phyloP scores from a whole-genome alignment of 2,888 invertebrate species.

The Conops quadrifasciatus region DNA sequence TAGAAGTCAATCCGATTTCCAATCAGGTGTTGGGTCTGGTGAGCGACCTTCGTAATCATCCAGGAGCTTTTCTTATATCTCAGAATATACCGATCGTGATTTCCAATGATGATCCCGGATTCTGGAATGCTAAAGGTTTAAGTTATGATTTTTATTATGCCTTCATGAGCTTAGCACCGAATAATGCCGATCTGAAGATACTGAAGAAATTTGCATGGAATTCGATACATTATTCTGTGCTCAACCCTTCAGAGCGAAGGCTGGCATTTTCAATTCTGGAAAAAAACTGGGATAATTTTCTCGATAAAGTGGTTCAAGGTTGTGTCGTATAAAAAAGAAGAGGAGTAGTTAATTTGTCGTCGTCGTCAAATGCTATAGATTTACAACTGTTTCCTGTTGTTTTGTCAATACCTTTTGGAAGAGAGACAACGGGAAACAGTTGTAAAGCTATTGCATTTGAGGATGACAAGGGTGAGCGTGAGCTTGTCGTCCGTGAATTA shows the following conservation, averaged over 20 bases:
- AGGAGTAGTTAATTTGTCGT: too few relatives aligned
- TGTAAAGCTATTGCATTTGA: too few relatives aligned
- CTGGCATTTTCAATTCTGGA: slow-evolving; percentile 52
- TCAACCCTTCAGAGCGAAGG: slow-evolving; percentile 49
- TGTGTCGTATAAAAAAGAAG: slow-evolving; percentile 46
- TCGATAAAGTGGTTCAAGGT: slow-evolving; percentile 53
- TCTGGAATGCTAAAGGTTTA: slow-evolving; percentile 71
- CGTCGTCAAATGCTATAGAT: too few relatives aligned
- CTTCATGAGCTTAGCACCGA: slow-evolving; percentile 72
- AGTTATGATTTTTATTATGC: slow-evolving; percentile 75
- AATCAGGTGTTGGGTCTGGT: slow-evolving; percentile 68
- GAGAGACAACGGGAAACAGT: too few relatives aligned
- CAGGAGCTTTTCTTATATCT: slow-evolving; percentile 68
- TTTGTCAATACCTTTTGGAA: too few relatives aligned
- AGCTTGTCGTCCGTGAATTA: too few relatives aligned
- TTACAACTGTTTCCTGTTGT: too few relatives aligned
- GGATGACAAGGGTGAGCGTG: too few relatives aligned
- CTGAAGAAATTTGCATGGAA: slow-evolving; percentile 73
- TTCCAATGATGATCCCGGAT: slow-evolving; percentile 73
- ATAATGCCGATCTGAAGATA: slow-evolving; percentile 68
- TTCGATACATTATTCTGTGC: slow-evolving; percentile 66
- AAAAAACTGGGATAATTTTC: slow-evolving; percentile 55
- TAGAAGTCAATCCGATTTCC: slow-evolving; percentile 63
- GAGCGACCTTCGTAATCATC: slow-evolving; percentile 73
- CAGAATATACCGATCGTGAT: slow-evolving; percentile 71